Evolutionary conservation across 92 coral and sea anemone genomes (phyloP).

Genomic region (Parazoanthus atlanticus): DNA sequence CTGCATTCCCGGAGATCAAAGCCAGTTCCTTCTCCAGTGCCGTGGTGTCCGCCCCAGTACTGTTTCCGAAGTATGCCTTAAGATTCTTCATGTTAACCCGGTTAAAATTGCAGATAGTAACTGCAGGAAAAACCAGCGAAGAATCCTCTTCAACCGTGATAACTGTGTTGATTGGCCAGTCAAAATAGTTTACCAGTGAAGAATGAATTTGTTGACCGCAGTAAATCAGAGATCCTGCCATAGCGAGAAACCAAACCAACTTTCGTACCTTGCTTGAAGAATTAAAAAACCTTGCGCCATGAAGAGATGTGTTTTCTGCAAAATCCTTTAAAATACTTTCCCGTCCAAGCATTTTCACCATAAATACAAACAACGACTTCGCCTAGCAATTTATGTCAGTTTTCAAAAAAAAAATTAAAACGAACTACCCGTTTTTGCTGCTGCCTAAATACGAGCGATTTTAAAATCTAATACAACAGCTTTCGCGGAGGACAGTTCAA

Average conservation of each 20-base stretch:
- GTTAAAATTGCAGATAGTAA: conserved; percentile 32
- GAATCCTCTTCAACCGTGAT: conserved; percentile 1
- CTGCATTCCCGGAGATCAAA: background rate
- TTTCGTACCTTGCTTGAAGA: conserved; percentile 10
- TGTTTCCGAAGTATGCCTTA: no score
- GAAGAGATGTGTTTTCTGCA: conserved; percentile 29
- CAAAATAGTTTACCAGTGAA: background rate
- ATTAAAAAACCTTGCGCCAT: conserved; percentile 4
- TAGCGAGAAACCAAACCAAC: conserved; percentile 7
- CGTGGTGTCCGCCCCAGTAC: background rate
- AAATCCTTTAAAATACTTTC: conserved; percentile 7
- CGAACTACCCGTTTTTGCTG: background rate
- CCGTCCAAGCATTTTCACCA: background rate
- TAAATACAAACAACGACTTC: background rate
- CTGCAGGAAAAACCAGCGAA: conserved; percentile 23
- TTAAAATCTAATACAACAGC: background rate
- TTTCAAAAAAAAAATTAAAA: background rate
- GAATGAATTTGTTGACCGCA: background rate
- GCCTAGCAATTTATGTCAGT: background rate
- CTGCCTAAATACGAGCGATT: background rate
- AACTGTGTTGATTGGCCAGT: conserved; percentile 25
- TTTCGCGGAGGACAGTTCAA: background rate
- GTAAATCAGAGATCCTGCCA: background rate
- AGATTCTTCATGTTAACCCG: background rate
- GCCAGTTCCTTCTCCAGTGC: background rate